Conservation (phyloP, 1,140 invertebrate genomes). For the Drosophila ficusphila region DNA sequence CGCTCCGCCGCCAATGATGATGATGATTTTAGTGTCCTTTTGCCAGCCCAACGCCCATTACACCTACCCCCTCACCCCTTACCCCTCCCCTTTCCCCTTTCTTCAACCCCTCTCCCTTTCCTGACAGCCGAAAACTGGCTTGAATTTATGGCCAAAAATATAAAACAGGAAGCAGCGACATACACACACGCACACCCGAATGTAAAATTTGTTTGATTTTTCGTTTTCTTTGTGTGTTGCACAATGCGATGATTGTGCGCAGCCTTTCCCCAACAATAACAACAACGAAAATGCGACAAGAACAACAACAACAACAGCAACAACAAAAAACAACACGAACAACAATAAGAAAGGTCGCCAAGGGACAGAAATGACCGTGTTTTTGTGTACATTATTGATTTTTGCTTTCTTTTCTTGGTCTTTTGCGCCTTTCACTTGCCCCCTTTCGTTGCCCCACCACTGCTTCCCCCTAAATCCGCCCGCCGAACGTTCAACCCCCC, state of each 20-base stretch:
- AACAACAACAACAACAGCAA: conserved; percentile 11
- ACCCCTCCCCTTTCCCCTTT: neutral
- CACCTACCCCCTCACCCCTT: conserved; percentile 2
- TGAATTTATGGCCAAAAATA: conserved; percentile 76
- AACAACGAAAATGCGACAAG: conserved; percentile 1
- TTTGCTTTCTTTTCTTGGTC: conserved; percentile 65
- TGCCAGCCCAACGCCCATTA: conserved; percentile 70
- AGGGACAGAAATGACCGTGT: conserved; percentile 65
- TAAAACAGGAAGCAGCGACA: conserved; percentile 62
- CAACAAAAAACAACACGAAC: conserved; percentile 24
- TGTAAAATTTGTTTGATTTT: conserved; percentile 70
- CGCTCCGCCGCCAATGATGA: conserved; percentile 13
- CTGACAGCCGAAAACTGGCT: conserved; percentile 62
- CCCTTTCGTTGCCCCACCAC: neutral
- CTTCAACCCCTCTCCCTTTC: too few relatives aligned
- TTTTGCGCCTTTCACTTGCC: conserved; percentile 52
- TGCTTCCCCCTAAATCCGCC: neutral
- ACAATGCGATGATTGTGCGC: conserved; percentile 66
- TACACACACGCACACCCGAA: conserved; percentile 14
- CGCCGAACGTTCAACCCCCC: neutral
- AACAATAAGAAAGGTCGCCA: conserved; percentile 51
- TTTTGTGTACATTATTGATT: conserved; percentile 77
- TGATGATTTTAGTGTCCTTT: conserved; percentile 68
- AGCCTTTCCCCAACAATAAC: conserved; percentile 33
- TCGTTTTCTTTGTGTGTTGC: conserved; percentile 48